Evolutionary conservation across 2,797 vertebrate species (phyloP).

Genomic region (Mus minutoides): DNA sequence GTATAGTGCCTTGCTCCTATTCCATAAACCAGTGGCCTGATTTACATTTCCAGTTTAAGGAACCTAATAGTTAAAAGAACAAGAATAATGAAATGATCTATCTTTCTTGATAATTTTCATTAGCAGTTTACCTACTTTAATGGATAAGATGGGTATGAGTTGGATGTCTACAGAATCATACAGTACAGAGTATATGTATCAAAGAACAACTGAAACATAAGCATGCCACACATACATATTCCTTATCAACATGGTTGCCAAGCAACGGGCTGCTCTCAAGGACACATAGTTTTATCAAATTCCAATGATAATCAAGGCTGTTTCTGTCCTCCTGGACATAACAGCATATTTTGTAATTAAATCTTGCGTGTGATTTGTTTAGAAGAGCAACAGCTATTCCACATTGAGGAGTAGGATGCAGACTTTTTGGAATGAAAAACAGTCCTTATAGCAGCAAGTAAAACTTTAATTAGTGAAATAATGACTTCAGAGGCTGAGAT

Average conservation of each 20-base stretch:
- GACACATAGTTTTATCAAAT: constrained; percentile 1
- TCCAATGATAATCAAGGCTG: background rate
- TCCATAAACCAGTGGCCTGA: background rate
- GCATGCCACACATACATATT: background rate
- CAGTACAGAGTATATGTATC: background rate
- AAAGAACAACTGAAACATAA: constrained; percentile 27
- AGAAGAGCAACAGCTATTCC: background rate
- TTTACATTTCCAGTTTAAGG: background rate
- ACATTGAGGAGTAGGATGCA: background rate
- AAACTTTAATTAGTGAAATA: constrained; percentile 45
- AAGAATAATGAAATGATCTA: background rate
- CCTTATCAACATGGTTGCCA: constrained; percentile 26
- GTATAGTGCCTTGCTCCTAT: no score
- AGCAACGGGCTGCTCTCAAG: constrained; percentile 2
- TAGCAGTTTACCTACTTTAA: background rate
- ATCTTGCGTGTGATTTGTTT: background rate
- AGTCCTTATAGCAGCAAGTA: background rate
- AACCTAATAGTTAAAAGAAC: background rate
- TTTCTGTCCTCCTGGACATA: background rate
- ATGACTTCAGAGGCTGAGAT: constrained; percentile 43
- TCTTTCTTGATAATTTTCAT: background rate
- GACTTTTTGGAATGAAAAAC: constrained; percentile 3
- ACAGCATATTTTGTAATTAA: background rate
- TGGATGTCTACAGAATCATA: constrained; percentile 13
- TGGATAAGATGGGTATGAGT: no score